Percentiles rank a stretch among this genome's conserved stretches.
phyloP scores from a whole-genome alignment of 2,888 invertebrate species.

The Trissoscelio sp. region DNA sequence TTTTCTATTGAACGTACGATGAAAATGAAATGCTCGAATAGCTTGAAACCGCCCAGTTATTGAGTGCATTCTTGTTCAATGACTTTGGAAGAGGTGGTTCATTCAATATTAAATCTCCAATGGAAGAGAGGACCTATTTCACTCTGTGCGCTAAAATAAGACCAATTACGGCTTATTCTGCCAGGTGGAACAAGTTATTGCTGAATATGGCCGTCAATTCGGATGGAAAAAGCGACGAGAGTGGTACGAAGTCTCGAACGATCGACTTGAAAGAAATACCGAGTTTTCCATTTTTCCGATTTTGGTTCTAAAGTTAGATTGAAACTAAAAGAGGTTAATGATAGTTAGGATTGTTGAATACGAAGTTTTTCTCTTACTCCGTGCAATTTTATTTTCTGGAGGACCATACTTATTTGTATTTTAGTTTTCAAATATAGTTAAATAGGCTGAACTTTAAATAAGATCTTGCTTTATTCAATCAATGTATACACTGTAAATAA shows the following conservation, averaged over 20 bases:
- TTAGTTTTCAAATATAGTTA: conserved; percentile 11
- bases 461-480: not conserved
- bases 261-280: conserved; percentile 38
- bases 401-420: conserved; percentile 1
- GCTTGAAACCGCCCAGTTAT: conserved; percentile 69
- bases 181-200: conserved; percentile 63
- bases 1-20: conserved; percentile 70
- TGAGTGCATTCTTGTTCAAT: conserved; percentile 70
- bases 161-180: conserved; percentile 68
- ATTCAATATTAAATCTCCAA: conserved; percentile 65
- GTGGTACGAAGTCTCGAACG: conserved; percentile 9
- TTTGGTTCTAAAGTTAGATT: conserved; percentile 48
- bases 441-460: conserved; percentile 1
- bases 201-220: conserved; percentile 53
- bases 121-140: conserved; percentile 56
- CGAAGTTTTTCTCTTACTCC: conserved; percentile 12
- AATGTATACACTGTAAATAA: too few species aligned
- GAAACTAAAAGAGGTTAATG: conserved; percentile 50
- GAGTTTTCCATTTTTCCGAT: conserved; percentile 40
- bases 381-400: conserved; percentile 12
- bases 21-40: conserved; percentile 71
- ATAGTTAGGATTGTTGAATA: conserved; percentile 41
- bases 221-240: conserved; percentile 31
- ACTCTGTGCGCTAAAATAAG: conserved; percentile 56
- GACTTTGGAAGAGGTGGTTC: conserved; percentile 67